A percentile compares a stretch with the other conserved stretches of the same genome.
Evolutionary conservation across 2,797 vertebrate species (phyloP).

Genomic region (Margarornis squamiger): DNA sequence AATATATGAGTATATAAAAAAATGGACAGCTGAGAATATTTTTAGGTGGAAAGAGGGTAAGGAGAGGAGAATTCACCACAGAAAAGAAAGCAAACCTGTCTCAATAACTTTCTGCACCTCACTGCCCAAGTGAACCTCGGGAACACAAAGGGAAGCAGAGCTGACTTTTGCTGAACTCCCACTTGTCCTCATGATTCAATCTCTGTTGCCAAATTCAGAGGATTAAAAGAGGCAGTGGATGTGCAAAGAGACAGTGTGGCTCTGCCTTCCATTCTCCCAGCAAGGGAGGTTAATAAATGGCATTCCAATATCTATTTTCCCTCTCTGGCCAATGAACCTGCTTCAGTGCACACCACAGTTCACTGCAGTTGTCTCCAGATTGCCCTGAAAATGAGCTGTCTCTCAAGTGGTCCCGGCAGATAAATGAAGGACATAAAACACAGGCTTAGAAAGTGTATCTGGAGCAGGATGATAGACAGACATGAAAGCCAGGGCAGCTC

Average conservation of each 20-base stretch:
- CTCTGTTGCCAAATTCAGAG: not conserved
- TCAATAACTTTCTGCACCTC: not conserved
- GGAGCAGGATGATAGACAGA: constrained; percentile 36
- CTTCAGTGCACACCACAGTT: not conserved
- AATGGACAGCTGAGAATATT: not conserved
- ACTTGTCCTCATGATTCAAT: not conserved
- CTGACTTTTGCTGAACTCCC: constrained; percentile 1
- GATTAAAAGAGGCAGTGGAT: not conserved
- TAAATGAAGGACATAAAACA: not conserved
- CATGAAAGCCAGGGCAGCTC: constrained; percentile 12
- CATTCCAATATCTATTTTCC: not conserved
- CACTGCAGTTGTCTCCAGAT: not conserved
- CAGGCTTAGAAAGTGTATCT: not conserved
- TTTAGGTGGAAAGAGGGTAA: not conserved
- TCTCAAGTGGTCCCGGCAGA: not conserved
- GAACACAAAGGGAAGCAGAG: not conserved
- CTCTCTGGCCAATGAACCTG: not conserved
- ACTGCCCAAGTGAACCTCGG: not conserved
- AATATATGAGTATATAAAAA: not conserved
- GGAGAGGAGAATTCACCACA: not conserved
- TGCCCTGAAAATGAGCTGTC: not conserved
- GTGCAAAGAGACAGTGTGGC: not conserved
- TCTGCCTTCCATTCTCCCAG: not conserved
- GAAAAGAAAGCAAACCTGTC: not conserved
- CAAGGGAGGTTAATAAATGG: not conserved